A percentile compares a stretch with the other conserved stretches of the same genome.
Conservation (phyloP, 1,140 invertebrate genomes). For the Lysiphlebus fabarum region DNA sequence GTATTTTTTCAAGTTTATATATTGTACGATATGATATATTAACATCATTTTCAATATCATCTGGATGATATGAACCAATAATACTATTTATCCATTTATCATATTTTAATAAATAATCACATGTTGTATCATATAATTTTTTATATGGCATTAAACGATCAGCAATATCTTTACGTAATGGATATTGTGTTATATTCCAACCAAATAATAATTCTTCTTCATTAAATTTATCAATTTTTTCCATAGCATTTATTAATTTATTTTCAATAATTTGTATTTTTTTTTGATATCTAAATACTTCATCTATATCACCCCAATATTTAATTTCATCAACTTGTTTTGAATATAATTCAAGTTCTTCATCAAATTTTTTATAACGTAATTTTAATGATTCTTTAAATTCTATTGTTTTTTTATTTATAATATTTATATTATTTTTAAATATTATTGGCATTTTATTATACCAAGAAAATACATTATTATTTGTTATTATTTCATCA, state of each 20-base stretch:
- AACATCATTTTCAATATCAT: conserved; percentile 82
- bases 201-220: conserved; percentile 87
- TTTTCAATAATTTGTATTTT: conserved; percentile 74
- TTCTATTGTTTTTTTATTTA: conserved; percentile 79
- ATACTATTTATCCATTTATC: conserved; percentile 79
- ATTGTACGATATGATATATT: conserved; percentile 75
- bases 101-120: conserved; percentile 81
- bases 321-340: conserved; percentile 83
- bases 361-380: conserved; percentile 69
- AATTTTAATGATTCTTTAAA: conserved; percentile 79
- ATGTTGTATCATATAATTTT: conserved; percentile 82
- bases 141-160: conserved; percentile 81
- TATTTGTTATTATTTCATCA: conserved; percentile 78
- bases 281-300: conserved; percentile 82
- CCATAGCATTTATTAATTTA: conserved; percentile 64
- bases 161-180: conserved; percentile 68
- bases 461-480: conserved; percentile 78
- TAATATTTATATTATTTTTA: conserved; percentile 75
- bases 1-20: conserved; percentile 85
- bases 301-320: conserved; percentile 83
- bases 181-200: conserved; percentile 88
- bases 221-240: conserved; percentile 86
- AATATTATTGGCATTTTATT: conserved; percentile 75
- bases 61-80: conserved; percentile 82
- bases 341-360: conserved; percentile 77